Evolutionary conservation across 2,888 invertebrate genomes (phyloP).

Genomic region (Cephus spinipes): DNA sequence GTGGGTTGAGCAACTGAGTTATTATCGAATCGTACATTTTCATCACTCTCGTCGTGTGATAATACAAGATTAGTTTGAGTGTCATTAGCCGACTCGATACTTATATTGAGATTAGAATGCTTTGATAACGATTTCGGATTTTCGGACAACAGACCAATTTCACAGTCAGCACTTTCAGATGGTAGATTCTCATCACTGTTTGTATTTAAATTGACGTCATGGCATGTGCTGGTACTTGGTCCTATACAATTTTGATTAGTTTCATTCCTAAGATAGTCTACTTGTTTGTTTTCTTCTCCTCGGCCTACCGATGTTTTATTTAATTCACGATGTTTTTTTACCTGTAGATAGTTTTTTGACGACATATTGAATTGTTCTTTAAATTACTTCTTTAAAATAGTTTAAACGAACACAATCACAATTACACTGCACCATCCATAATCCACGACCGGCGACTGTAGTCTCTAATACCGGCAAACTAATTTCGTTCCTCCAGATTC

Average conservation of each 20-base stretch:
- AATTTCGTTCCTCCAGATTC: no score
- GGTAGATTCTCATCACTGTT: slow-evolving; percentile 3
- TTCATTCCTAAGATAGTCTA: not conserved
- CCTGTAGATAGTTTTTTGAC: slow-evolving; percentile 10
- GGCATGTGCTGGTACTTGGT: slow-evolving; percentile 9
- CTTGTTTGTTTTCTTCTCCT: slow-evolving; percentile 1
- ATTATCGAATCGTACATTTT: slow-evolving; percentile 11
- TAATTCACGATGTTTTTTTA: slow-evolving; percentile 15
- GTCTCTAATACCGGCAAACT: no score
- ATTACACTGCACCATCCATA: no score
- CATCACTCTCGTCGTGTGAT: slow-evolving; percentile 9
- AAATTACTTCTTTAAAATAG: not conserved
- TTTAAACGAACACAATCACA: no score
- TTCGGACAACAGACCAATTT: slow-evolving; percentile 7
- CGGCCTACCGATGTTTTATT: slow-evolving; percentile 6
- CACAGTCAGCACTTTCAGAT: slow-evolving; percentile 2
- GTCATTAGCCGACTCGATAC: slow-evolving; percentile 7
- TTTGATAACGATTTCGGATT: not conserved
- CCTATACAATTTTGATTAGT: slow-evolving; percentile 12
- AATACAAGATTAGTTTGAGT: slow-evolving; percentile 3
- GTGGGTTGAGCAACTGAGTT: slow-evolving; percentile 8
- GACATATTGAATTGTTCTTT: slow-evolving; percentile 13
- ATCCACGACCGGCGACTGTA: no score
- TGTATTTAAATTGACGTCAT: not conserved
- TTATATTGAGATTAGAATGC: slow-evolving; percentile 7